A percentile compares a stretch with the other conserved stretches of the same genome.
phyloP scores from a whole-genome alignment of 2,888 invertebrate genomes.

The Dryocosmus kuriphilus region DNA sequence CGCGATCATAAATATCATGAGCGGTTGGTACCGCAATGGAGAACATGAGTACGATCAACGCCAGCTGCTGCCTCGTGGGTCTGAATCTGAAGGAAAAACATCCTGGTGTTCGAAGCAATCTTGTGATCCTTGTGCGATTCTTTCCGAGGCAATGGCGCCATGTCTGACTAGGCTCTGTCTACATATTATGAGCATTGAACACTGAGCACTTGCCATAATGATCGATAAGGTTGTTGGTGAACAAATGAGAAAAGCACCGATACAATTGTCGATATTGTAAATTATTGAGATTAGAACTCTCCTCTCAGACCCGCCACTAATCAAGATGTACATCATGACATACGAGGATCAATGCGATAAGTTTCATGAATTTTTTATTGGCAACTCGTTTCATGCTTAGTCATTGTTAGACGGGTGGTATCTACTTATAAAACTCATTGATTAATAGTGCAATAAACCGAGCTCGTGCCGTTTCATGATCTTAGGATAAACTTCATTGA shows the following conservation, averaged over 20 bases:
- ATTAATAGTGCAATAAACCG: slow-evolving; percentile 12
- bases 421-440: background rate
- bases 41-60: slow-evolving; percentile 35
- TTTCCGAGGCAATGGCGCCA: slow-evolving; percentile 51
- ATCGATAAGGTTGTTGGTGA: slow-evolving; percentile 50
- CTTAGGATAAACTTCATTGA: background rate
- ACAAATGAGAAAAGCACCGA: slow-evolving; percentile 50
- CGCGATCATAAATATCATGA: slow-evolving; percentile 45
- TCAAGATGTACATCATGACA: background rate
- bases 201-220: slow-evolving; percentile 41
- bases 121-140: slow-evolving; percentile 47
- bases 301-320: background rate
- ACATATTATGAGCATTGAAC: slow-evolving; percentile 10
- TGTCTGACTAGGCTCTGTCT: slow-evolving; percentile 27
- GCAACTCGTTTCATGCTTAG: background rate
- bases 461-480: slow-evolving; percentile 8
- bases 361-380: slow-evolving; percentile 1
- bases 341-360: background rate
- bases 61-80: slow-evolving; percentile 43
- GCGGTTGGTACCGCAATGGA: slow-evolving; percentile 37
- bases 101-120: slow-evolving; percentile 44
- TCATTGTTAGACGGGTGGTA: background rate
- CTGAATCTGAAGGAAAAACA: slow-evolving; percentile 46
- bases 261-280: slow-evolving; percentile 44
- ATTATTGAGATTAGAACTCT: slow-evolving; percentile 48